Evolutionary conservation across 2,797 vertebrate species (phyloP), one percentile per base, ranked within the genome.

Genomic region (Margarornis squamiger): DNA sequence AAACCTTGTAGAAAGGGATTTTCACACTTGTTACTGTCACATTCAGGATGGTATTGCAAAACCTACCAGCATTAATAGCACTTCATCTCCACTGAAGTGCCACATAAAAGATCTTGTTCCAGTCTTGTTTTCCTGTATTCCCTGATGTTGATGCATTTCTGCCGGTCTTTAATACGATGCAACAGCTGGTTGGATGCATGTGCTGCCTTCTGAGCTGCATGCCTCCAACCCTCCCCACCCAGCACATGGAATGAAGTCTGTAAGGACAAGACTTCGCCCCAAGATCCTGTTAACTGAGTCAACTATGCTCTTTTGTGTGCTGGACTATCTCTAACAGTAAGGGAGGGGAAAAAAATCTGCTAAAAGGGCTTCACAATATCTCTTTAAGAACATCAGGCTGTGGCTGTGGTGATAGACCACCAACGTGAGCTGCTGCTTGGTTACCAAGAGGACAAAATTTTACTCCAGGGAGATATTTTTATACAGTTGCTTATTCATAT

Each of bases 401-500:
- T 71, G 76, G 83, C 94, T 87, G 83, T 78, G 94, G 65, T 78
- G 90, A 86, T 15, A 78, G 95, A 95, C 93, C 29, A 48, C 94
- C 88, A 91, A 63, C 8, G 4, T 80, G 51, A 95, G 86, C 93
- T 95, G 78, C 76, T 88, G 90, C 87, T 88, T 90, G 89, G 91
- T 92, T 96, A 93, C 92, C 90, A 80, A 71, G 63, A 80, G 86
- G 63, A 77, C 83, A 87, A 61, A 80, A 51, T 87, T 93, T 65
- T 86, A 91, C 85, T 87, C 77, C 29, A 32, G 45, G 84, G 76
- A 88, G 83, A 81, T 96, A 85, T 92, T 95, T 96, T 95, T 96
- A 23, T 91, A 92, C 91, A 88, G 85, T 90, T 93, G 92, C 94
- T 91, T 96, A 95, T 93, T 97, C 94, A 90, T 81, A 32, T 77